Base-by-base conservation (phyloP, 2,888 invertebrate species). In the Stenichneumon culpator region DNA sequence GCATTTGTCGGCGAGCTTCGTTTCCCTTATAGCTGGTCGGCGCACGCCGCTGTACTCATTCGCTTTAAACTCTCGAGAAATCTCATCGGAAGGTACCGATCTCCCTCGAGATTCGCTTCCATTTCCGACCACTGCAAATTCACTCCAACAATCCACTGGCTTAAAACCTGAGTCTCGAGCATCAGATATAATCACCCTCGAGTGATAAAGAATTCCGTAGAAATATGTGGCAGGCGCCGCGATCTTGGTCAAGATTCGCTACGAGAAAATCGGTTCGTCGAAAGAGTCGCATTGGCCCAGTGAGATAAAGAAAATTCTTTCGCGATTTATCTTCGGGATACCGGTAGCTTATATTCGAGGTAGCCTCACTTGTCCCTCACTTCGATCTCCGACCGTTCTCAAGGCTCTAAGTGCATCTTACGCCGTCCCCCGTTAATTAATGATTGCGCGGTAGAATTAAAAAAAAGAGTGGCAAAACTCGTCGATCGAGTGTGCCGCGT, bases 391-490 rank as follows among this genome's bases (percentile, higher is more conserved):
- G 78, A 39, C 25, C 54, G 60, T 22, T 79, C 39, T 5, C 70
- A 28, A 72, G 70, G 39, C 67, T 73, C 44, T 60, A 72, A 83
- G 73, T 73, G 72, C 72, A 78, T 81, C 77, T 72, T 73, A 74
- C 44, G 36, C 65, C 67, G 7, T 25, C 7, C 39, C 52, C 79
- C 25, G 79, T 86, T 88, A 90, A 90, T 90, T 89, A 90, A 90
- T 88, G 88, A 89, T 75, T 85, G 87, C 87, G 82, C 79, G 84
- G 79, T 52, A 25, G 47, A 32, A 32, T 11, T 25, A 73, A 28
- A 73, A 79, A 74, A 82, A 84, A 68, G 78, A 69, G 69, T 54
- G 47, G 39, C 74, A 52, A 22, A 54, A 86, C 52, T 82, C 54
- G 19, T 79, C 60, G 82, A 79, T 73, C 80, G 77, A 77, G 52